A percentile compares a stretch with the other conserved stretches of the same genome.
These are phyloP conservation scores for Dusona sp. DNA, from an alignment of 2,888 invertebrate genomes.

Conservation along the genomic window DNA sequence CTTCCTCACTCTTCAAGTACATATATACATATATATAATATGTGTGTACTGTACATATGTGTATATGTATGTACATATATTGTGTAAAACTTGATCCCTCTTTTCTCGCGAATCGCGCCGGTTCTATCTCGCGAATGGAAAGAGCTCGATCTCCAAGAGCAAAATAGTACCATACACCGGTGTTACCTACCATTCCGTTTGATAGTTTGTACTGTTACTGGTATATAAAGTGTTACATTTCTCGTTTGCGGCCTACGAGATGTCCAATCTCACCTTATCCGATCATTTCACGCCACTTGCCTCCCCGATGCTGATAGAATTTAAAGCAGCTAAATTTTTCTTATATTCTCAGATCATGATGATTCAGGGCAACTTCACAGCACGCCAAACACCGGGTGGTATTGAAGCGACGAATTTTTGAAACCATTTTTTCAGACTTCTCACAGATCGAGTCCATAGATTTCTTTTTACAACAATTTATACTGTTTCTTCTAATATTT, in stretches of 20 bases:
- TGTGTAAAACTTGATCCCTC: slow-evolving; percentile 48
- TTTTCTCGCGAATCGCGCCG: slow-evolving; percentile 41
- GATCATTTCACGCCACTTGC: slow-evolving; percentile 63
- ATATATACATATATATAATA: slow-evolving; percentile 2
- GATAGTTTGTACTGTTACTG: slow-evolving; percentile 35
- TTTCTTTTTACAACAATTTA: not conserved
- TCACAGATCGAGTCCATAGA: not conserved
- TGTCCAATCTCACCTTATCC: slow-evolving; percentile 65
- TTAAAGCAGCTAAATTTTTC: slow-evolving; percentile 34
- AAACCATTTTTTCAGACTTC: not conserved
- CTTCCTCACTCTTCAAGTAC: slow-evolving; percentile 37
- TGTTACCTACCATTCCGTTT: slow-evolving; percentile 33
- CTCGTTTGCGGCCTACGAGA: slow-evolving; percentile 42
- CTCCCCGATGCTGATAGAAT: slow-evolving; percentile 33
- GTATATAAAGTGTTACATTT: slow-evolving; percentile 46
- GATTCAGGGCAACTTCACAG: not conserved
- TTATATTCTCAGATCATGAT: not conserved
- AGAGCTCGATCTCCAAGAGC: slow-evolving; percentile 45
- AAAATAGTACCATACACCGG: slow-evolving; percentile 35
- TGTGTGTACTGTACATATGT: not conserved
- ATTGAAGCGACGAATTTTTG: not conserved
- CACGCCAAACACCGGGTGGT: not conserved
- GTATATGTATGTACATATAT: not conserved
- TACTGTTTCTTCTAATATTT: not conserved
- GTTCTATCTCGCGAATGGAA: slow-evolving; percentile 33